Evolutionary conservation across 2,113 vertebrate genomes (phyloP), one percentile per base, ranked within the genome.

Genomic region (Chascanopsetta lugubris): DNA sequence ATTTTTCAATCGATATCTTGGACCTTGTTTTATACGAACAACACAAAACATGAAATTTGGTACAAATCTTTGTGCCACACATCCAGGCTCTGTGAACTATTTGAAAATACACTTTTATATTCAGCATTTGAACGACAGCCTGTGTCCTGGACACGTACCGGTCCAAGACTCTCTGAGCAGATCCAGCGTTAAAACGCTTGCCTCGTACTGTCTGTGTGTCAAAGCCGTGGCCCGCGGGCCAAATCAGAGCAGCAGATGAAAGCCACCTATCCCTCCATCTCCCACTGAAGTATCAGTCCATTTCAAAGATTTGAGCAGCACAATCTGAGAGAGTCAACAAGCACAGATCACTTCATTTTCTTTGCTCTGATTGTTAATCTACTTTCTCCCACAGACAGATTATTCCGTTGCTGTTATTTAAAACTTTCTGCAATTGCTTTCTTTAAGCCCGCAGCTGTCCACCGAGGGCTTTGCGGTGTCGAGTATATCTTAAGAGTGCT

Each of bases 381-480:
- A 83, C 86, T 84, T 88, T 88, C 69, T 89, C 68, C 75, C 77
- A 65, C 79, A 91, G 84, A 83, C 79, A 87, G 85, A 88, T 87
- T 87, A 90, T 87, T 80, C 70, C 57, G 18, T 83, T 76, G 72
- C 78, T 87, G 63, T n/a, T n/a, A n/a, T 79, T 72, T 62, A 83
- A 91, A 87, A 88, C 83, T 87, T 89, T 79, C 71, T 60, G 77
- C 85, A 74, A 85, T 87, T 85, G 70, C 77, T 80, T 86, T 61
- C 56, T 84, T 61, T 90, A 90, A 89, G 86, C 84, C 82, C 34
- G 57, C 53, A 71, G 88, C 91, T 89, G 86, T 91, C 89, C 89
- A 88, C 77, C 69, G 70, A 80, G 73, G 79, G 84, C 82, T 84
- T 79, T 82, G 77, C 71, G 85, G 82, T 89, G 87, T 88, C 72